Base-by-base conservation (phyloP, 2,797 vertebrate genomes). In the Garrulus glandarius region DNA sequence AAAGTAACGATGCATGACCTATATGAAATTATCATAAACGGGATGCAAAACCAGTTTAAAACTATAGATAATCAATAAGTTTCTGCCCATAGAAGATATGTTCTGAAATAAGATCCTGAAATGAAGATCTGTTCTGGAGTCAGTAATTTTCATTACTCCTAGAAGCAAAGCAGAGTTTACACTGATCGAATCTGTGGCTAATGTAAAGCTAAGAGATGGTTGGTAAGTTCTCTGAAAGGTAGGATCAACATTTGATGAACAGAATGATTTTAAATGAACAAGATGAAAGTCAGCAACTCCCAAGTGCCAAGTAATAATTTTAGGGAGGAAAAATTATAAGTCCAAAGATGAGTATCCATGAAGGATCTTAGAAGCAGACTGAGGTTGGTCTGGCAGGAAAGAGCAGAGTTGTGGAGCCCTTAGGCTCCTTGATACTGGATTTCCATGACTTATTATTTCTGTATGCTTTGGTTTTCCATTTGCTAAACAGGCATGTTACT, bases 401-500 rank as follows among this genome's bases (percentile, higher is more conserved):
- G 47, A 37, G 11, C 23, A 23, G 52, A 52, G 41, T 2, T 64
- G 16, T 59, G 6, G 5, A 80, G 57, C 29, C 16, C 29, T 70
- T 22, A 76, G 56, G 39, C n/a, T 81, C 37, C 30, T 83, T 1
- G 0, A 26, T 34, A 0, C 47, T 86, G 8, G 3, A 59, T 16
- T 74, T 94, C 30, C 44, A 2, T 77, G 44, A 53, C 8, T 37
- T 74, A 17, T 26, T 60, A 37, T 8, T 84, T 72, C 32, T 55
- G 5, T 49, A 4, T 82, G 27, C 20, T 81, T 6, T 20, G 19
- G 27, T 52, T 83, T 89, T 77, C 39, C 41, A 10, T 47, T 16
- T 87, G 30, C 70, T n/a, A 21, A 83, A 19, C 27, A 37, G 44
- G 16, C 15, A 10, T 1, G 2, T 46, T 78, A 36, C 47, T 64